These are phyloP conservation scores for Equus przewalskii DNA, from an alignment of 2,113 vertebrate species.

Conservation along the genomic window DNA sequence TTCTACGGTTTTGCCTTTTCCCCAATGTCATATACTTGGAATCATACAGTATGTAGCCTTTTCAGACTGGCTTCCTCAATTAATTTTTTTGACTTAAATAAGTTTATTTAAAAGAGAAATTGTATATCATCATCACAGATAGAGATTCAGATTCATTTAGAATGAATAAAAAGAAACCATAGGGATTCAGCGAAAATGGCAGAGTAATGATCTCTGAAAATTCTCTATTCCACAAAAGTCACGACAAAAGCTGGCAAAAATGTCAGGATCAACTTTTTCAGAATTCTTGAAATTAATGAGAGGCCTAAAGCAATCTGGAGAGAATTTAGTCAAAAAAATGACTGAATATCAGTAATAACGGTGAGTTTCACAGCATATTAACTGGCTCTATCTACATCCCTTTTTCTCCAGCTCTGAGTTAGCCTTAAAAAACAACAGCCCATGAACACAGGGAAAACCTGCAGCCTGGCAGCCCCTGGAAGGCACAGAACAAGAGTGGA, in stretches of 20 bases:
- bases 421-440: neutral
- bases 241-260: neutral
- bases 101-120: neutral
- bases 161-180: neutral
- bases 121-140: neutral
- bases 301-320: neutral
- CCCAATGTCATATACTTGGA: neutral
- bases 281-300: neutral
- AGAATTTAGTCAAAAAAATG: neutral
- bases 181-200: neutral
- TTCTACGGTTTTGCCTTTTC: neutral
- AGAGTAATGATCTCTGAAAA: neutral
- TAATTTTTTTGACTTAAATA: neutral
- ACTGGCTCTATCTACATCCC: neutral
- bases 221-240: neutral
- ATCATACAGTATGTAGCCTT: neutral
- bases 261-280: neutral
- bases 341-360: neutral
- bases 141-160: neutral
- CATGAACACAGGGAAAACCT: accelerated
- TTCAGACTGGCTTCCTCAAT: neutral
- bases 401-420: neutral
- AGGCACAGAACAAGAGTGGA: neutral
- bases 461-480: neutral
- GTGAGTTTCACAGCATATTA: neutral